Conservation (phyloP, 2,797 vertebrate genomes). For the Chrosomus eos region DNA sequence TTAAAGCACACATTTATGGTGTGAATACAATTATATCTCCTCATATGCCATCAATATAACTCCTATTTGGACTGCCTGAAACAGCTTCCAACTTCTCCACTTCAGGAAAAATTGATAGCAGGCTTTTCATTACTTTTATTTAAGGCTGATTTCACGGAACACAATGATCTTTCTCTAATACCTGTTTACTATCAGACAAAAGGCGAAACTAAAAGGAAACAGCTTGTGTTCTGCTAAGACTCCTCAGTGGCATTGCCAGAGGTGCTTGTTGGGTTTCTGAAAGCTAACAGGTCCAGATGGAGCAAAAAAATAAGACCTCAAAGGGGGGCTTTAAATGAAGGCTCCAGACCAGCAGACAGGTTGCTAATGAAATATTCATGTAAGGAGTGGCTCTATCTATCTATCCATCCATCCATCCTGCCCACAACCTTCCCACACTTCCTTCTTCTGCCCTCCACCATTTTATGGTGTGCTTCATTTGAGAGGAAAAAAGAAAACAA, state of each 20-base stretch:
- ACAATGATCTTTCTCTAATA: conserved; percentile 23
- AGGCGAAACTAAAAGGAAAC: conserved; percentile 49
- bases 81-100: conserved; percentile 17
- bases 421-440: conserved; percentile 50
- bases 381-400: conserved; percentile 61
- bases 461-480: conserved; percentile 41
- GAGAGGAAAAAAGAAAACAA: conserved; percentile 43
- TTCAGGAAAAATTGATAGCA: conserved; percentile 4
- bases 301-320: conserved; percentile 62
- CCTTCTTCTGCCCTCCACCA: conserved; percentile 37
- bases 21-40: background rate
- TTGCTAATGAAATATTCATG: conserved; percentile 71
- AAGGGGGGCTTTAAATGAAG: conserved; percentile 62
- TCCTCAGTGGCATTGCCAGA: conserved; percentile 61
- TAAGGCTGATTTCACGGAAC: conserved; percentile 22
- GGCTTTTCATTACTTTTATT: conserved; percentile 23
- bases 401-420: conserved; percentile 40
- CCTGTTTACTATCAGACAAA: conserved; percentile 45
- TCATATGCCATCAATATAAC: background rate
- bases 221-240: conserved; percentile 44
- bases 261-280: conserved; percentile 61
- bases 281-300: conserved; percentile 62
- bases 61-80: background rate
- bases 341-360: conserved; percentile 64
- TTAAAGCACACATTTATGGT: background rate